phyloP scores from a whole-genome alignment of 2,113 vertebrate genomes.

The Jacana jacana region DNA sequence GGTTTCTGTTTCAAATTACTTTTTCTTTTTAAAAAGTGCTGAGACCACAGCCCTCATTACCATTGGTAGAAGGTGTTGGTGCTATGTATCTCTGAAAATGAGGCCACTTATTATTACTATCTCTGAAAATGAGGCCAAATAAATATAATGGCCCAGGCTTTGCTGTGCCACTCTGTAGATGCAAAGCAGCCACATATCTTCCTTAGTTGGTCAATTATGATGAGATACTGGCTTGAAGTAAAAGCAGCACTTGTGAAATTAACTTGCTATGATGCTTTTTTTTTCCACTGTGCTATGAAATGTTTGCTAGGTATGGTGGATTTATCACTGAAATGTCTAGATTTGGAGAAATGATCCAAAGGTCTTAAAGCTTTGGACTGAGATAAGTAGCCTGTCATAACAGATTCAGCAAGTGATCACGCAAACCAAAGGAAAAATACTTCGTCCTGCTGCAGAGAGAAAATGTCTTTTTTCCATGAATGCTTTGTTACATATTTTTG shows the following conservation, averaged over 20 bases:
- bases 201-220: not conserved
- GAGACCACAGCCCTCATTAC: not conserved
- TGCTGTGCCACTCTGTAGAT: not conserved
- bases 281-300: not conserved
- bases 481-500: not conserved
- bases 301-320: not conserved
- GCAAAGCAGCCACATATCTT: not conserved
- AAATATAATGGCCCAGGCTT: not conserved
- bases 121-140: conserved; percentile 8
- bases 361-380: not conserved
- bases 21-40: conserved; percentile 1
- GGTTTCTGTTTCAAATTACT: not conserved
- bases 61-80: not conserved
- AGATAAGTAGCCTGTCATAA: conserved; percentile 23
- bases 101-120: not conserved
- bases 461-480: not conserved
- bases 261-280: not conserved
- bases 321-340: not conserved
- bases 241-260: conserved; percentile 1
- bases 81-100: conserved; percentile 1
- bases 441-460: not conserved
- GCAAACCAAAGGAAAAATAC: not conserved
- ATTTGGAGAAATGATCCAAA: not conserved
- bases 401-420: conserved; percentile 32
- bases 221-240: not conserved